Base-by-base conservation (phyloP, 2,797 vertebrate species). In the Molossus molossus region DNA sequence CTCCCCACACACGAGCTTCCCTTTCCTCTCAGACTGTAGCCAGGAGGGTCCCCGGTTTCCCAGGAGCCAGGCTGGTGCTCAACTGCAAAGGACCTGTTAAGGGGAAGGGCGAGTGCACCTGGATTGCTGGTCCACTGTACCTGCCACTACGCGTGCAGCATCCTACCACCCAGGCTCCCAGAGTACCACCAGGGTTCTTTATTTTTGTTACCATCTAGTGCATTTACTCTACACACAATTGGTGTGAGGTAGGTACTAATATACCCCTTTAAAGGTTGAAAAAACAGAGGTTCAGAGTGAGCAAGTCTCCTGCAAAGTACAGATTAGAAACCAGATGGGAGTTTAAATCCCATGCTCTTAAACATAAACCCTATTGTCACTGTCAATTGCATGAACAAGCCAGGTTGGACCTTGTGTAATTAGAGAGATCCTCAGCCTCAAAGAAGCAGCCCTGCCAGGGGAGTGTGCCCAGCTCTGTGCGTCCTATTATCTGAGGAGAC, bases 281-380 rank as follows among this genome's bases (percentile, higher is more conserved):
- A 89, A 84, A 91, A 87, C 6, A 4, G 9, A 95, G 37, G 23
- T 64, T 97, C 67, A 73, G 21, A 85, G n/a, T 40, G 23, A 62
- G 18, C 33, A 64, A 65, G 50, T 77, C 27, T 53, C 23, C 48
- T 4, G 7, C 13, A 75, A 25, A 90, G 55, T 76, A 45, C 5
- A 0, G 29, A 50, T 62, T 90, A 20, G 37, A 94, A 75, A 85
- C 33, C 62, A 91, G 9, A 23, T 96, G n/a, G 55, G 33, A 83
- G 64, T 76, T 53, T 60, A 93, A 85, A 70, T n/a, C 48, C 20
- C 2, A 0, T 8, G 6, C 23, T 64, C 23, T 73, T 72, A 67
- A 69, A 73, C 23, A 81, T 40, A 95, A 58, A 57, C 6, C 15
- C 50, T 25, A 48, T 9, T 60, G 73, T 72, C 29, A 50, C 70